phyloP scores from a whole-genome alignment of 2,113 vertebrate genomes.

The Pipra filicauda region DNA sequence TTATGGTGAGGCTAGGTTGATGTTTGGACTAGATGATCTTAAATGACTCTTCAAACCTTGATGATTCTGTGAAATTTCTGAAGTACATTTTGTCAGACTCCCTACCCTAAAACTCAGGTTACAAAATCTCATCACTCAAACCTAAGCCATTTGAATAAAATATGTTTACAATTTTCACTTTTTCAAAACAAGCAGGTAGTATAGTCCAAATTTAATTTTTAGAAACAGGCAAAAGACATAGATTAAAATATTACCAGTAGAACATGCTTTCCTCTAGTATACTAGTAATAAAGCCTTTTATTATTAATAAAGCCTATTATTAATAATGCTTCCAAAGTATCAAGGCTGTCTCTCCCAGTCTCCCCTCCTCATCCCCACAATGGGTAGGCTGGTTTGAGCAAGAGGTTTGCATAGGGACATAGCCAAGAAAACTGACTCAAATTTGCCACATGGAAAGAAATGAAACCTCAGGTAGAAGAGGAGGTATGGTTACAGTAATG shows the following conservation, averaged over 20 bases:
- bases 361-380: rapidly evolving
- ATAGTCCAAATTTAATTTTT: neutral
- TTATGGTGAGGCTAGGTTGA: neutral
- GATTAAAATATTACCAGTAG: neutral
- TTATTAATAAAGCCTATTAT: neutral
- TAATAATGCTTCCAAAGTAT: neutral
- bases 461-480: neutral
- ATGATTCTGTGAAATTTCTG: neutral
- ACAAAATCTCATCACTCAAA: neutral
- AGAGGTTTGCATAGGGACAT: neutral
- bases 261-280: neutral
- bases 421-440: neutral
- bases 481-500: neutral
- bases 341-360: neutral
- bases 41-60: neutral
- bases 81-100: neutral
- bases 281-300: neutral
- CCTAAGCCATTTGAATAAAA: neutral
- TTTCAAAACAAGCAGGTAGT: neutral
- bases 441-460: neutral
- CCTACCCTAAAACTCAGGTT: neutral
- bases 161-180: neutral
- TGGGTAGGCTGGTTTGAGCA: neutral
- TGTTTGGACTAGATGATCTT: neutral
- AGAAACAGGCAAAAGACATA: neutral